Evolutionary conservation across 2,797 vertebrate genomes (phyloP).

Genomic region (Alfaro cultratus): DNA sequence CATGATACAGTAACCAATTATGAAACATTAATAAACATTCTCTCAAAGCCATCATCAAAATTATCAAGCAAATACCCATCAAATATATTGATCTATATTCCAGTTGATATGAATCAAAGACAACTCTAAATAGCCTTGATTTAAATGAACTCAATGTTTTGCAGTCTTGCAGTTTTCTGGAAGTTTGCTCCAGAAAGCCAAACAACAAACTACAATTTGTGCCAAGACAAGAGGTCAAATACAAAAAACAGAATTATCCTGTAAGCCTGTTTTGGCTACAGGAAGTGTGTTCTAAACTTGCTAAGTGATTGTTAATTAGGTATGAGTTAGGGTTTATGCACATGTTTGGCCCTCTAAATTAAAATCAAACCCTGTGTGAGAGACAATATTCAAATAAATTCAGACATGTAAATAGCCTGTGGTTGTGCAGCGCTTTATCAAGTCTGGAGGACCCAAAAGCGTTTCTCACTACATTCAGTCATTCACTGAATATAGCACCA

Average conservation of each 20-base stretch:
- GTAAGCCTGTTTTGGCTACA: background rate
- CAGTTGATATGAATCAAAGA: too few species aligned
- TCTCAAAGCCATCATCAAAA: too few species aligned
- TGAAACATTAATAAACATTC: too few species aligned
- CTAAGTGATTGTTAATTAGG: background rate
- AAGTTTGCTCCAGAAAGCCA: background rate
- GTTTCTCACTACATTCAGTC: too few species aligned
- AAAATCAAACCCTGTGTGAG: background rate
- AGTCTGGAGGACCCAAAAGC: too few species aligned
- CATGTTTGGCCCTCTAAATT: background rate
- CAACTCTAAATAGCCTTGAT: too few species aligned
- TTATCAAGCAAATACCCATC: too few species aligned
- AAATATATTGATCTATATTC: too few species aligned
- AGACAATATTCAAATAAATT: background rate
- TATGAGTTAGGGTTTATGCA: background rate
- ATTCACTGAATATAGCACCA: too few species aligned
- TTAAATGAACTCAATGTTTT: too few species aligned
- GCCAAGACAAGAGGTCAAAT: background rate
- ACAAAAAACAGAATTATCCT: background rate
- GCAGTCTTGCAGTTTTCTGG: too few species aligned
- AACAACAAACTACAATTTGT: background rate
- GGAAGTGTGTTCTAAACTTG: background rate
- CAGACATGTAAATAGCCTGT: background rate
- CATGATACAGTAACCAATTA: too few species aligned
- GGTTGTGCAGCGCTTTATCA: background rate